Base-by-base conservation (phyloP, 2,888 invertebrate genomes). In the Steinernema hermaphroditum region DNA sequence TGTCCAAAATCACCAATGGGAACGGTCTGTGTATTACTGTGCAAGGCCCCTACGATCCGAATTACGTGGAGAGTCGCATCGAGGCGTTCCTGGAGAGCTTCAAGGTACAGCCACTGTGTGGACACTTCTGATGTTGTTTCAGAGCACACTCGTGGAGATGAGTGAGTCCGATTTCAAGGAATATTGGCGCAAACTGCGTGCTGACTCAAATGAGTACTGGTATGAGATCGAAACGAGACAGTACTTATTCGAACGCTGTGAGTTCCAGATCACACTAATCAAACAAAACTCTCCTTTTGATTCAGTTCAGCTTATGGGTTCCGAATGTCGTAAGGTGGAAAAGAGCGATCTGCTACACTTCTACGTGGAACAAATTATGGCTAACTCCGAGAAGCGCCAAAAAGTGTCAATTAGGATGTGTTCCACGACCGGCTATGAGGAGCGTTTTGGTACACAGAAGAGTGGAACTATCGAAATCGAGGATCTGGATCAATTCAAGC, bases 41-140 rank as follows among this genome's bases (percentile, higher is more conserved):
- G 1, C 90, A 90, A 82, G 90, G 90, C 2, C 89, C 89, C 72
- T 84, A 91, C 44, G 92, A 92, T 86, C 95, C 96, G 0, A 89
- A 90, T 2, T 93, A 91, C 88, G 90, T 97, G 16, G 95, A 97
- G 86, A 88, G 91, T 70, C 90, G 96, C 83, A 93, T 97, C 75
- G 94, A 96, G 86, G 91, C 91, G 22, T 97, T 96, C 89, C 88
- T 97, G 70, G 88, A 90, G 16, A 90, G 90, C 2, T 92, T 93
- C 89, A 87, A 91, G 90, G 94, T 94, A 87, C 4, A 4, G 4
- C 4, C 6, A 4, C 88, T 85, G 4, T 16, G 6, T 19, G 8
- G 2, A 46, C 4, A 6, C n/a, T 46, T 16, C 16, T 4, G n/a
- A 32, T 8, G 12, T 4, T 9, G 8, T 46, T 46, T 16, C n/a